Percentiles rank a stretch among this genome's conserved stretches.
These are phyloP conservation scores for Tor tambroides DNA, from an alignment of 2,113 vertebrate species.

Conservation along the genomic window DNA sequence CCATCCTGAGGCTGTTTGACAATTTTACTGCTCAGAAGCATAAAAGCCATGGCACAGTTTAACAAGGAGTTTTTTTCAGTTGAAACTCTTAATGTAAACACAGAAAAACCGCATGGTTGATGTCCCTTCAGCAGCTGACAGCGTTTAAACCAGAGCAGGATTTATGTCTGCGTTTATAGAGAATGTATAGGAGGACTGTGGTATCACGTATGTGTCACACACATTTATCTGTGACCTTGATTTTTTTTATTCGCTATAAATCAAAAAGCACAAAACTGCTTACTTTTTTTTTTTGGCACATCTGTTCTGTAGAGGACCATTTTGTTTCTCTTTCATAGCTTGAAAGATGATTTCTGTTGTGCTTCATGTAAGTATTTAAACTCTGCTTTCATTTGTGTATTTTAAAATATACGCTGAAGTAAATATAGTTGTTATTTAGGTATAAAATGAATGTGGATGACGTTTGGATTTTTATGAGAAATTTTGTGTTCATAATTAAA, in stretches of 20 bases:
- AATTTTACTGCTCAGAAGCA: background rate
- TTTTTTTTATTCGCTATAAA: background rate
- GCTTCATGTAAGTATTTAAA: background rate
- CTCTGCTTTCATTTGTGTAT: background rate
- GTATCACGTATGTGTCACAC: background rate
- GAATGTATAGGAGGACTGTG: background rate
- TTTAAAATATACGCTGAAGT: background rate
- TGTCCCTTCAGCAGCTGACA: constrained; percentile 13
- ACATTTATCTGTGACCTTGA: background rate
- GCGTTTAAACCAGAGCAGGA: background rate
- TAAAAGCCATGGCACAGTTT: constrained; percentile 6
- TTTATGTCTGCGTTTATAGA: background rate
- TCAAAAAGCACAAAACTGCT: background rate
- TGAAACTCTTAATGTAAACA: constrained; percentile 3
- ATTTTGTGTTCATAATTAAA: background rate
- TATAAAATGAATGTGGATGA: background rate
- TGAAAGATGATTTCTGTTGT: background rate
- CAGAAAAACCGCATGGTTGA: background rate
- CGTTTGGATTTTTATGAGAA: background rate
- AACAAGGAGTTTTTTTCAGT: background rate
- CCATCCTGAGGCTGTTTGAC: constrained; percentile 21
- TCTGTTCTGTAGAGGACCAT: background rate
- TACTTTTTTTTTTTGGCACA: background rate
- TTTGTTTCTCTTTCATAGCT: too few relatives aligned
- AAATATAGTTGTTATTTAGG: too few relatives aligned